Evolutionary conservation across 2,888 invertebrate genomes (phyloP), one percentile per base, ranked within the genome.

Genomic region (Eucriotettix oculatus): DNA sequence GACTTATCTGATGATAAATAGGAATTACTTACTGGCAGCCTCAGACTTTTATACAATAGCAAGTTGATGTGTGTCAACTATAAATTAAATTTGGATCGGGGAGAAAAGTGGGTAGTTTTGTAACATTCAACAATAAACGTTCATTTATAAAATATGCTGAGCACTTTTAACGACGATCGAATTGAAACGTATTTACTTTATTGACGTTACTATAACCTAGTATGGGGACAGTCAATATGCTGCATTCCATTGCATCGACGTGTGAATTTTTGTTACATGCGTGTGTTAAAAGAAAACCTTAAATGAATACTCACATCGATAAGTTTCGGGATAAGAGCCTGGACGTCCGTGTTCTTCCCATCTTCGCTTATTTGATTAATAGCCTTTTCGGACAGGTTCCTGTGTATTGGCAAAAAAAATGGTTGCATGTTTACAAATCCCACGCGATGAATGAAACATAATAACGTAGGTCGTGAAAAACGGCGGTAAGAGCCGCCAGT

Each of bases 311-410:
- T 81, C 75, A 88, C 88, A 73, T 88, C 84, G 69, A 85, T 73
- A 61, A 86, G 85, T 71, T 79, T 80, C 68, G 81, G 79, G 62
- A 81, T 76, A 63, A 87, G 75, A 68, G 78, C 78, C 68, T 81
- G 79, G 67, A 79, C 72, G 73, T 89, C 86, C 63, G 76, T 75
- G 68, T 82, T 77, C 69, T 74, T 76, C 63, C 79, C 82, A 72
- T 81, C 80, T 73, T 84, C 82, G 65, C 79, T 82, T 66, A 87
- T 74, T 68, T 79, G 75, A 71, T 83, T 80, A 63, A 84, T 75
- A 65, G 88, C 89, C 69, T 85, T 83, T 65, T 82, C 79, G 64
- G 86, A 84, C 66, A 89, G 76, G 72, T 84, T 78, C 88, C 89
- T 88, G 73, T 65, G 78, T 78, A 67, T 70, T 70, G 67, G 67